These are phyloP conservation scores for Eristalis arbustorum DNA, from an alignment of 2,888 invertebrate species.

Conservation along the genomic window DNA sequence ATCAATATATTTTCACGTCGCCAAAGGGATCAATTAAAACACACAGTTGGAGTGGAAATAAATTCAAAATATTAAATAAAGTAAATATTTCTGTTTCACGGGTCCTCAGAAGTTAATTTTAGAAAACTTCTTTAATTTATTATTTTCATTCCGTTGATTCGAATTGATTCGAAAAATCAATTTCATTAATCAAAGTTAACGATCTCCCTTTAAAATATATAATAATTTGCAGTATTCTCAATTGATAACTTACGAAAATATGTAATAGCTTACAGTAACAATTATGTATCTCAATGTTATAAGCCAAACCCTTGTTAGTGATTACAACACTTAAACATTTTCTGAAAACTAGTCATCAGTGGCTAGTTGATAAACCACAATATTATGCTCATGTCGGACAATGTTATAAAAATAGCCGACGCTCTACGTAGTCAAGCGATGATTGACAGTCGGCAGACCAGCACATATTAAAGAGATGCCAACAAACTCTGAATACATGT, in stretches of 20 bases:
- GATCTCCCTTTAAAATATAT: too few relatives aligned
- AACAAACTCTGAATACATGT: background rate
- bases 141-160: too few relatives aligned
- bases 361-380: background rate
- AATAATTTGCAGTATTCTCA: too few relatives aligned
- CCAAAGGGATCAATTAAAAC: background rate
- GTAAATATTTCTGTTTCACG: background rate
- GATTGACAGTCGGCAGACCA: conserved; percentile 26
- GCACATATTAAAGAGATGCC: background rate
- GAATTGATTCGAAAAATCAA: too few relatives aligned
- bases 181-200: too few relatives aligned
- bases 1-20: background rate
- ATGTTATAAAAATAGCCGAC: conserved; percentile 3
- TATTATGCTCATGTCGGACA: background rate
- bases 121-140: too few relatives aligned
- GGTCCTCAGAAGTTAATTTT: too few relatives aligned
- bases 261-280: background rate
- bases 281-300: background rate
- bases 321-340: background rate
- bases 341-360: background rate
- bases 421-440: conserved; percentile 5
- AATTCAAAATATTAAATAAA: background rate
- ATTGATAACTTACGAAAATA: too few relatives aligned
- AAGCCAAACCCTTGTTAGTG: background rate
- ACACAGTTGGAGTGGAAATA: background rate